phyloP scores from a whole-genome alignment of 1,140 invertebrate species.

The Anastatus disparis region DNA sequence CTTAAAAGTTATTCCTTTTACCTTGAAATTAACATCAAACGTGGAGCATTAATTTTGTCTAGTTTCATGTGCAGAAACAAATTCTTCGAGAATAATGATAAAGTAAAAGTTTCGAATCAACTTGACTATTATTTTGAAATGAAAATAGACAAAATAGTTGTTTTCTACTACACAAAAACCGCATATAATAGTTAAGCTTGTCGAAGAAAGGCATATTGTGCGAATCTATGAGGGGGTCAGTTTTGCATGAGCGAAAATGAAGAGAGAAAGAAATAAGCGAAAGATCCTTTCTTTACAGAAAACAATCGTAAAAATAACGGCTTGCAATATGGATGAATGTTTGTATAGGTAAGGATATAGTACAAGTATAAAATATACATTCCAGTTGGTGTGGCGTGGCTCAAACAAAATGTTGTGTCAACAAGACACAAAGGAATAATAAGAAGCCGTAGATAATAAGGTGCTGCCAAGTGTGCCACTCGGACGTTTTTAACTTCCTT shows the following conservation, averaged over 20 bases:
- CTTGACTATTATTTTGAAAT: too few relatives aligned
- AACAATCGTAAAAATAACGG: constrained; percentile 14
- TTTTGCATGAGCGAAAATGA: not conserved
- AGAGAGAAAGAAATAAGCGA: not conserved
- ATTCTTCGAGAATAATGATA: too few relatives aligned
- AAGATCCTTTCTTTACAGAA: not conserved
- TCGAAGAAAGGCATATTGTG: not conserved
- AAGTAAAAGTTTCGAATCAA: too few relatives aligned
- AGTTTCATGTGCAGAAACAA: too few relatives aligned
- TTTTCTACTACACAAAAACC: too few relatives aligned
- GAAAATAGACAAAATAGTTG: too few relatives aligned
- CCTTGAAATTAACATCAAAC: too few relatives aligned
- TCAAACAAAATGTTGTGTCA: constrained; percentile 32
- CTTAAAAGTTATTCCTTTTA: too few relatives aligned
- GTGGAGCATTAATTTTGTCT: too few relatives aligned
- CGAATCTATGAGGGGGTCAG: not conserved
- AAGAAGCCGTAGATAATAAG: constrained; percentile 29
- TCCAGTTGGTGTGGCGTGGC: not conserved
- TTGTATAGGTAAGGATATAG: not conserved
- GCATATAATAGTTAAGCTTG: too few relatives aligned
- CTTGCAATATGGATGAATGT: not conserved
- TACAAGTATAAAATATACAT: not conserved
- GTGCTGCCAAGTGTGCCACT: constrained; percentile 17
- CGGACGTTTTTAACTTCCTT: constrained; percentile 11
- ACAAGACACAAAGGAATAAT: constrained; percentile 34